These are phyloP conservation scores for Rhabdomys pumilio DNA, from an alignment of 2,797 vertebrate species.

Conservation along the genomic window DNA sequence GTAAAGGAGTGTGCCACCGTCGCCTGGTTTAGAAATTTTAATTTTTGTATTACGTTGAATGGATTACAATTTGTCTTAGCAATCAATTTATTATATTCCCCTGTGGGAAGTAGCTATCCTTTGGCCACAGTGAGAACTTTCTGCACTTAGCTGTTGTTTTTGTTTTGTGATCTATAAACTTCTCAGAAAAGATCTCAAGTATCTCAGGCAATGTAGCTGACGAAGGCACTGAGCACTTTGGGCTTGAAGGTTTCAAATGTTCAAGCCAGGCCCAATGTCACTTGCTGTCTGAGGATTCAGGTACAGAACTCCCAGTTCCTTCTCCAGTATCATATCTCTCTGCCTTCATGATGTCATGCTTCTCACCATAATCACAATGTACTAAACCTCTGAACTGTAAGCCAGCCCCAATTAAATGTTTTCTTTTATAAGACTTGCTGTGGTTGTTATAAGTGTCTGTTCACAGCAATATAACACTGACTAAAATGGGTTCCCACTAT, in stretches of 20 bases:
- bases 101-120: neutral
- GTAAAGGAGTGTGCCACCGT: neutral
- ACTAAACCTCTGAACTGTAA: neutral
- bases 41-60: slow-evolving; percentile 60
- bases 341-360: neutral
- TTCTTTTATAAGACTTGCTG: neutral
- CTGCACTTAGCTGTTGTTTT: neutral
- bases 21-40: neutral
- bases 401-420: neutral
- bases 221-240: neutral
- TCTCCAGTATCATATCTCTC: neutral
- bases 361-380: neutral
- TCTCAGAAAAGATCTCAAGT: neutral
- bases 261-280: neutral
- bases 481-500: neutral
- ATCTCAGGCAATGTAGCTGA: neutral
- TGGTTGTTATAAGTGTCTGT: neutral
- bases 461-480: neutral
- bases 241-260: neutral
- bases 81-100: slow-evolving; percentile 17
- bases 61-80: slow-evolving; percentile 31
- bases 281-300: neutral
- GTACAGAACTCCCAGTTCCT: neutral
- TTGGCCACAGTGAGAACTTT: neutral
- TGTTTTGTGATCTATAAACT: neutral